Conservation (phyloP, 2,888 invertebrate species). For the Eudemis profundana region DNA sequence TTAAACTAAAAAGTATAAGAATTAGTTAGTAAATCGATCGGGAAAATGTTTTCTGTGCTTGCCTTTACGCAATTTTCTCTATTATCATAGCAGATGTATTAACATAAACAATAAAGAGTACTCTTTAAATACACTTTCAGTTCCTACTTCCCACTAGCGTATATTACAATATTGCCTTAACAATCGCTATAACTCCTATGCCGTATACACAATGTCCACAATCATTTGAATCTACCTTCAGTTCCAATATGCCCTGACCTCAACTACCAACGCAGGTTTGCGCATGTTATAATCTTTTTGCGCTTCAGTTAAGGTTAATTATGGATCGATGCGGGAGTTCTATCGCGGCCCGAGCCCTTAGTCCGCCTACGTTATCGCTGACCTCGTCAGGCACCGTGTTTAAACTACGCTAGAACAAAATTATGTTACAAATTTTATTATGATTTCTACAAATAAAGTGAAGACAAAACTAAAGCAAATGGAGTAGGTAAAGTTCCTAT, state of each 20-base stretch:
- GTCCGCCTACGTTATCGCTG: slow-evolving; percentile 52
- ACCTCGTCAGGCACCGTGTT: slow-evolving; percentile 51
- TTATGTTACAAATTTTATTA: slow-evolving; percentile 36
- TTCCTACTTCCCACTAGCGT: slow-evolving; percentile 51
- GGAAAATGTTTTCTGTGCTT: neutral
- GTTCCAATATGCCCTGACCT: slow-evolving; percentile 4
- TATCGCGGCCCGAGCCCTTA: slow-evolving; percentile 39
- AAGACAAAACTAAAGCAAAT: slow-evolving; percentile 20
- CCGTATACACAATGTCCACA: neutral
- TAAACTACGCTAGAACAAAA: slow-evolving; percentile 48
- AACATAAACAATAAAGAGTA: slow-evolving; percentile 35
- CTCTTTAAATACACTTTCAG: slow-evolving; percentile 45
- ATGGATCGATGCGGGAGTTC: slow-evolving; percentile 2
- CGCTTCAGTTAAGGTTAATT: neutral
- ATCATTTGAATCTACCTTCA: neutral
- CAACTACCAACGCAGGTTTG: slow-evolving; percentile 27
- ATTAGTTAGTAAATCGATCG: too few species aligned
- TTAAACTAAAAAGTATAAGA: too few species aligned
- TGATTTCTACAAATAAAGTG: slow-evolving; percentile 18
- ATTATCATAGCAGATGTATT: slow-evolving; percentile 38
- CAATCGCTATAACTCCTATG: neutral
- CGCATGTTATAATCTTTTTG: slow-evolving; percentile 2
- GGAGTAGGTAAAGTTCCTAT: neutral
- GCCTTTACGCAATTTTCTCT: slow-evolving; percentile 23
- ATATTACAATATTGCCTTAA: slow-evolving; percentile 16